Base-by-base conservation (phyloP, 2,113 vertebrate genomes). In the human region DNA sequence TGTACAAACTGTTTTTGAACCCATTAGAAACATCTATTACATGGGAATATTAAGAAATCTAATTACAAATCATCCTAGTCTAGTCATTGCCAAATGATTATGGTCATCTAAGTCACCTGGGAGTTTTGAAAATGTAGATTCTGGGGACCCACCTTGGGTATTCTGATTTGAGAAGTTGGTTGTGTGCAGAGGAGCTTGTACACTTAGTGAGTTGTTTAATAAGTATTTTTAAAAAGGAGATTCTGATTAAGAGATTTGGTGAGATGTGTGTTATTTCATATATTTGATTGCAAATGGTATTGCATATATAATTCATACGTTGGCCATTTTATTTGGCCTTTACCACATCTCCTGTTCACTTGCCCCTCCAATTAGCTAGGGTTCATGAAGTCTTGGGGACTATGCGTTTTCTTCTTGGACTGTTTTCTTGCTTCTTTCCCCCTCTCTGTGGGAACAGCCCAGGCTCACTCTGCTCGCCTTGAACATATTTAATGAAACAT, bases 171-270 rank as follows among this genome's bases (percentile, higher is more conserved):
- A 90, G 43, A 86, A 38, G 40, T 50, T 52, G 9, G 25, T n/a
- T 18, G 35, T 93, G 8, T 32, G 9, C 18, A 86, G 8, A 32
- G 64, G 12, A 35, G 2, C 32, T 89, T 45, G 50, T 48, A 70
- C n/a, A 86, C 82, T 94, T 73, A 45, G 55, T 68, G 27, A 32
- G 3, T n/a, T 82, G 55, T 76, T 93, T 89, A 78, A 35, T 40
- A 78, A 80, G 35, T 45, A 80, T 88, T 89, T 89, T 80, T 87
- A 94, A 86, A 32, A 82, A 92, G 52, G 55, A 90, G 70, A 61
- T 75, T 96, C 25, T 72, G 61, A 88, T 84, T 20, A 88, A 57
- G 52, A 96, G 25, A 32, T 84, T 92, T 35, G 32, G 50, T 88
- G 64, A 64, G 68, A 80, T 90, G 32, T 50, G 72, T 93, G 25